These are phyloP conservation scores for Stegana nigrithorax DNA, from an alignment of 2,888 invertebrate genomes.

Conservation along the genomic window DNA sequence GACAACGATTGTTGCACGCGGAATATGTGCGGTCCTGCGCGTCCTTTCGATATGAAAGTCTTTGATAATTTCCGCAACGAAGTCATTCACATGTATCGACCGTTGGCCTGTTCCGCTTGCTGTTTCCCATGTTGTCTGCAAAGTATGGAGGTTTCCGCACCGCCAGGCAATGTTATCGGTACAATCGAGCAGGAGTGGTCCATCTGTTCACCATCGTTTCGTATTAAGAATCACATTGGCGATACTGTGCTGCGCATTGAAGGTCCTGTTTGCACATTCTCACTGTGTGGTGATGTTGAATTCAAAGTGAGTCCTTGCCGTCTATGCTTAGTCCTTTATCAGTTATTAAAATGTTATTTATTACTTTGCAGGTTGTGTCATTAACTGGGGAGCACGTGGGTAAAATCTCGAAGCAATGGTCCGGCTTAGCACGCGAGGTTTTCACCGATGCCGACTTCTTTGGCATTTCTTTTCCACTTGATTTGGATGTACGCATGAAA, in stretches of 20 bases:
- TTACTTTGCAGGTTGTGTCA: constrained; percentile 75
- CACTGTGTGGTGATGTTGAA: constrained; percentile 84
- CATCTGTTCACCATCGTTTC: constrained; percentile 79
- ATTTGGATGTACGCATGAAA: constrained; percentile 87
- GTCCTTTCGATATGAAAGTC: constrained; percentile 90
- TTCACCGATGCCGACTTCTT: constrained; percentile 91
- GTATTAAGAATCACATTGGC: constrained; percentile 79
- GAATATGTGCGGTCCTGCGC: constrained; percentile 83
- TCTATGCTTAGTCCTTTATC: neutral
- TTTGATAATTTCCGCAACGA: constrained; percentile 85
- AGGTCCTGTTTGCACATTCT: constrained; percentile 84
- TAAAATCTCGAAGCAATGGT: constrained; percentile 90
- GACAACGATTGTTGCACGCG: constrained; percentile 87
- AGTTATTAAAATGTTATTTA: neutral
- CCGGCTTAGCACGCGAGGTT: constrained; percentile 82
- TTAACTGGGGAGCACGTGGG: constrained; percentile 85
- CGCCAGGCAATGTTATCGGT: constrained; percentile 79
- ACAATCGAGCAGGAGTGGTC: constrained; percentile 83
- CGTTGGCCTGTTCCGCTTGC: constrained; percentile 84
- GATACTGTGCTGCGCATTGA: constrained; percentile 82
- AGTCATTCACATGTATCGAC: constrained; percentile 86
- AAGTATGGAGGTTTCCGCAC: constrained; percentile 81
- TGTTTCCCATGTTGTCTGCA: constrained; percentile 89
- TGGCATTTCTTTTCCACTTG: constrained; percentile 90
- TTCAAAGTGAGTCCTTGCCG: constrained; percentile 76